A percentile compares a stretch with the other conserved stretches of the same genome.
Conservation (phyloP, 2,888 invertebrate species). For the Cephus spinipes region DNA sequence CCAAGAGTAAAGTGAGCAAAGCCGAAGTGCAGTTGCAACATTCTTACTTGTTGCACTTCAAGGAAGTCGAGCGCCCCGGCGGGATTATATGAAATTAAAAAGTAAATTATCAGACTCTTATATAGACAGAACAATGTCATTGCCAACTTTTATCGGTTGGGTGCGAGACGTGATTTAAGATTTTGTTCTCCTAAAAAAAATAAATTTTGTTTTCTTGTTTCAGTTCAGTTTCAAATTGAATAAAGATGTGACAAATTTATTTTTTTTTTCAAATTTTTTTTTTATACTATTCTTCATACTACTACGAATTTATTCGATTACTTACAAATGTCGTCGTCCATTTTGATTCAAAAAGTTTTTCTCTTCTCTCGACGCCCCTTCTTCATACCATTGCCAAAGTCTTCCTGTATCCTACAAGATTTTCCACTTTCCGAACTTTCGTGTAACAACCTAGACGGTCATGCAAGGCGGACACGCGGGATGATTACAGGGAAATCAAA, state of each 20-base stretch:
- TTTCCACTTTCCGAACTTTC: constrained; percentile 11
- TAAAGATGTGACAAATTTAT: background rate
- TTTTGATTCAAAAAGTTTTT: constrained; percentile 24
- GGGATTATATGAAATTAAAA: background rate
- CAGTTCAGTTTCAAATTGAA: background rate
- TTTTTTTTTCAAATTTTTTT: background rate
- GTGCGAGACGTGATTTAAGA: background rate
- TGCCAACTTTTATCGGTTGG: background rate
- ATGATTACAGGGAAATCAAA: constrained; percentile 4
- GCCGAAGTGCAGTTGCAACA: background rate
- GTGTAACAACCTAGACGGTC: background rate
- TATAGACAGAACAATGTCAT: background rate
- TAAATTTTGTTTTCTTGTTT: background rate
- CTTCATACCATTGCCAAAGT: background rate
- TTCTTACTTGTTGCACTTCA: background rate
- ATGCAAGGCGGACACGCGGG: background rate
- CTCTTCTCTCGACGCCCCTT: constrained; percentile 8
- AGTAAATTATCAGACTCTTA: background rate
- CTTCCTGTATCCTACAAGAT: constrained; percentile 1
- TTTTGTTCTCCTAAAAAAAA: background rate
- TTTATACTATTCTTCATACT: background rate
- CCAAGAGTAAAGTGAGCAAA: constrained; percentile 9
- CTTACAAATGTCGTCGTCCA: constrained; percentile 52
- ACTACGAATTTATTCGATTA: constrained; percentile 24
- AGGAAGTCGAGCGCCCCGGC: background rate